Conservation (phyloP, 1,140 invertebrate genomes). For the Trichonephila clavipes region DNA sequence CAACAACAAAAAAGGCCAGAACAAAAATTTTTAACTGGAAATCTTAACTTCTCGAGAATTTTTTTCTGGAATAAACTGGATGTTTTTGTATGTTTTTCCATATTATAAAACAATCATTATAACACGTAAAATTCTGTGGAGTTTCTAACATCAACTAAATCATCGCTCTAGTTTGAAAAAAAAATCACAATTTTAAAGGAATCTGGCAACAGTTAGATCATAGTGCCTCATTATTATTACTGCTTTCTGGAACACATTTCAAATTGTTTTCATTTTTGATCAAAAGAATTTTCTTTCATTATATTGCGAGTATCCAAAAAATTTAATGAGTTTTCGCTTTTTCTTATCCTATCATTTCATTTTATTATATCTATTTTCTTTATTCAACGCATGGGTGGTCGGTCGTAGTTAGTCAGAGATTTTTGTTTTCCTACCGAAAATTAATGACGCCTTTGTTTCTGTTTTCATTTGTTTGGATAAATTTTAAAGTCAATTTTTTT, state of each 20-base stretch:
- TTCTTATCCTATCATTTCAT: background rate
- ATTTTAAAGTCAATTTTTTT: background rate
- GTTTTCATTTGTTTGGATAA: background rate
- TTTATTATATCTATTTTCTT: background rate
- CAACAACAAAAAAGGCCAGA: too few species aligned
- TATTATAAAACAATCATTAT: too few species aligned
- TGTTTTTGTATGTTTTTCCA: too few species aligned
- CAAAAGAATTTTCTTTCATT: background rate
- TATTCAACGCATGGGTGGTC: constrained; percentile 24
- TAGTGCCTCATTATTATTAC: too few species aligned
- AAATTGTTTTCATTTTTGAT: background rate
- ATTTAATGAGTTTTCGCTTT: constrained; percentile 2
- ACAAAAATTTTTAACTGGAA: too few species aligned
- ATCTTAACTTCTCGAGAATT: too few species aligned
- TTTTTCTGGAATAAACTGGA: too few species aligned
- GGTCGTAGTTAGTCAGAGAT: background rate
- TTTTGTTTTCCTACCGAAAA: background rate
- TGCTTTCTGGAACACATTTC: background rate
- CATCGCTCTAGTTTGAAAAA: too few species aligned
- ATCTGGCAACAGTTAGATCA: too few species aligned
- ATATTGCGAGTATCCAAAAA: background rate
- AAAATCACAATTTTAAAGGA: too few species aligned
- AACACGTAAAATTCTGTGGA: too few species aligned
- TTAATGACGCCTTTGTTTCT: constrained; percentile 5
- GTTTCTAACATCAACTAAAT: too few species aligned